phyloP scores from a whole-genome alignment of 1,140 invertebrate genomes.

The Agrypnia vestita region DNA sequence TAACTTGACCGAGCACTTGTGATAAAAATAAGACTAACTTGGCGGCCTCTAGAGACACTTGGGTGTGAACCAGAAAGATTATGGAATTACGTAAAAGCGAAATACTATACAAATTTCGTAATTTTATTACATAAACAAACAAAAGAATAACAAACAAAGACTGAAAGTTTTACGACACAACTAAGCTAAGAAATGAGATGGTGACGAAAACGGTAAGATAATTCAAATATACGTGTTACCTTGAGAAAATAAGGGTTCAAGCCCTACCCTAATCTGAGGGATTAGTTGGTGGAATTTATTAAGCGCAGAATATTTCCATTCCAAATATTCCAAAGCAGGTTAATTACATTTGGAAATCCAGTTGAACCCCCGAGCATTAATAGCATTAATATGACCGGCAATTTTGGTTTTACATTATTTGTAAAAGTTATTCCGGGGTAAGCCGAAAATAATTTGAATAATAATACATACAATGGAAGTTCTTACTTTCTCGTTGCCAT shows the following conservation, averaged over 20 bases:
- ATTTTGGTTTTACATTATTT: constrained; percentile 34
- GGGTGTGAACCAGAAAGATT: too few relatives aligned
- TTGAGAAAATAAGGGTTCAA: constrained; percentile 7
- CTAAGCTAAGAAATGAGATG: background rate
- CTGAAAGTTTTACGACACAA: too few relatives aligned
- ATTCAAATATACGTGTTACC: background rate
- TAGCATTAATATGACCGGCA: constrained; percentile 39
- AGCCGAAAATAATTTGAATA: constrained; percentile 15
- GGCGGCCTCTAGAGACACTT: too few relatives aligned
- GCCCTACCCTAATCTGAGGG: constrained; percentile 14
- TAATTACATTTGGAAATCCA: constrained; percentile 47
- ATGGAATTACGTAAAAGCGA: too few relatives aligned
- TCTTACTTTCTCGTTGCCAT: background rate
- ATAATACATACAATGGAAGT: constrained; percentile 3
- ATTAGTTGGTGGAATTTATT: constrained; percentile 43
- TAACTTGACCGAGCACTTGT: too few relatives aligned
- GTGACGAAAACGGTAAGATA: background rate
- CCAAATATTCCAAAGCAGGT: constrained; percentile 41
- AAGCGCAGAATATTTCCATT: constrained; percentile 40
- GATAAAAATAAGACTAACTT: too few relatives aligned
- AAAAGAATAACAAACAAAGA: too few relatives aligned
- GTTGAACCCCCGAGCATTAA: constrained; percentile 32
- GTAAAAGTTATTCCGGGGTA: constrained; percentile 30
- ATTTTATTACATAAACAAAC: too few relatives aligned
- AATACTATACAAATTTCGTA: too few relatives aligned